Percentiles rank a stretch among this genome's conserved stretches.
These are phyloP conservation scores for Sarcophaga carnaria DNA, from an alignment of 2,888 invertebrate species.

Conservation along the genomic window DNA sequence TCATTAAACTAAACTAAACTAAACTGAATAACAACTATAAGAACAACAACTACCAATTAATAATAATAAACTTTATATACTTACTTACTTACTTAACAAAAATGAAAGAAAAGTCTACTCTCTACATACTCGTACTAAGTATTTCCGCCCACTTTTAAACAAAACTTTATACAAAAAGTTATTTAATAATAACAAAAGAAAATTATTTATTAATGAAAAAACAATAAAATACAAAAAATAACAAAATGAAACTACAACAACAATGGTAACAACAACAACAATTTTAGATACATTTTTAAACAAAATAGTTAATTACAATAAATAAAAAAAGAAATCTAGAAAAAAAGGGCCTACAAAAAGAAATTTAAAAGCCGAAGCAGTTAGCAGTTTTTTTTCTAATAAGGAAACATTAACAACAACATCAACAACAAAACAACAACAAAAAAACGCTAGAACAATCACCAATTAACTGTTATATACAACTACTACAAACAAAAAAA, in stretches of 20 bases:
- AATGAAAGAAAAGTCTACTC: conserved; percentile 46
- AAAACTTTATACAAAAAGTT: conserved; percentile 56
- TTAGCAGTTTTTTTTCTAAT: conserved; percentile 41
- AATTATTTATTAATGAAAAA: conserved; percentile 43
- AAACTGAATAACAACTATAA: conserved; percentile 63
- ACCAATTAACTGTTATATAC: conserved; percentile 56
- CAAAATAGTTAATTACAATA: conserved; percentile 45
- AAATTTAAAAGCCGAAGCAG: conserved; percentile 6
- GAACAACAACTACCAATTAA: conserved; percentile 7
- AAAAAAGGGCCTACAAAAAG: conserved; percentile 41
- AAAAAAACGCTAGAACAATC: conserved; percentile 69
- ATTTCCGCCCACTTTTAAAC: conserved; percentile 67
- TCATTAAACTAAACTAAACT: conserved; percentile 9
- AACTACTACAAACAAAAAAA: conserved; percentile 43
- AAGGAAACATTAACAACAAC: conserved; percentile 18
- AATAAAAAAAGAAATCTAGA: conserved; percentile 31
- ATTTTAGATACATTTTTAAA: conserved; percentile 66
- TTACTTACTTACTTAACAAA: conserved; percentile 26
- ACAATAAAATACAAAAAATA: neutral
- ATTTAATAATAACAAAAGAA: conserved; percentile 47
- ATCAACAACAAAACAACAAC: neutral
- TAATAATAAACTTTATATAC: conserved; percentile 40
- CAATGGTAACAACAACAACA: conserved; percentile 47
- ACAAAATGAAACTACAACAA: neutral
- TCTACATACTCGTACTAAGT: conserved; percentile 50